A percentile compares a stretch with the other conserved stretches of the same genome.
These are phyloP conservation scores for Drosophila paranaensis DNA, from an alignment of 2,888 invertebrate species.

Conservation along the genomic window DNA sequence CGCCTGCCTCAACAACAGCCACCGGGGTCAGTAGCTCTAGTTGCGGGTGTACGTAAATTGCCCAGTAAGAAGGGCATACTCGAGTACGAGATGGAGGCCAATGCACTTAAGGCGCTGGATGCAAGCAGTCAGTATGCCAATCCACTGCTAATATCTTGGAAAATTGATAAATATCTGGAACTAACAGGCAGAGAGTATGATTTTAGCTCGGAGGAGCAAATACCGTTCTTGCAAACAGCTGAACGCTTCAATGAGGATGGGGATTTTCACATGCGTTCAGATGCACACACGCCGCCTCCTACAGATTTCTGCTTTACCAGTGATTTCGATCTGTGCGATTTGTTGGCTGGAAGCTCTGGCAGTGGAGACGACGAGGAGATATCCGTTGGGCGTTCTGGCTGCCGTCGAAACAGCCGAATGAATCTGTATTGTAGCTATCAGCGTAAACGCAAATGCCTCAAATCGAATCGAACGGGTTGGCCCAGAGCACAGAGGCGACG, in stretches of 20 bases:
- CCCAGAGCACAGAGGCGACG: conserved; percentile 86
- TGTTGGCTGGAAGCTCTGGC: conserved; percentile 65
- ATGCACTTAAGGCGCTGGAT: conserved; percentile 72
- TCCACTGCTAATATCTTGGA: conserved; percentile 75
- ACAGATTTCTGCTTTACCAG: conserved; percentile 82
- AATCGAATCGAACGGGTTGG: conserved; percentile 93
- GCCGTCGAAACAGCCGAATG: conserved; percentile 53
- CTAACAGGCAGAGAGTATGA: conserved; percentile 67
- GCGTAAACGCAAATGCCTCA: conserved; percentile 83
- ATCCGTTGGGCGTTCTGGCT: conserved; percentile 4
- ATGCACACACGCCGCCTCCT: conserved; percentile 72
- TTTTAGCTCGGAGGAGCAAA: conserved; percentile 43
- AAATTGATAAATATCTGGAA: conserved; percentile 83
- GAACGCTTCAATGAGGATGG: background rate
- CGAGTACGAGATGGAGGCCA: conserved; percentile 80
- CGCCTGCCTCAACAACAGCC: conserved; percentile 17
- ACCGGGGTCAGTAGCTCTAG: conserved; percentile 28
- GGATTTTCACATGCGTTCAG: background rate
- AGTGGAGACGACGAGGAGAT: conserved; percentile 62
- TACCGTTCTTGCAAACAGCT: background rate
- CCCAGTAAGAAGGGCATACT: conserved; percentile 80
- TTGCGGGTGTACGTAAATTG: conserved; percentile 74
- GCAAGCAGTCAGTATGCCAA: conserved; percentile 68
- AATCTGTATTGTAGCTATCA: conserved; percentile 76
- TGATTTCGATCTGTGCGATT: conserved; percentile 81